Evolutionary conservation across 2,888 invertebrate species (phyloP).

Genomic region (Zhengitettix transpicula): DNA sequence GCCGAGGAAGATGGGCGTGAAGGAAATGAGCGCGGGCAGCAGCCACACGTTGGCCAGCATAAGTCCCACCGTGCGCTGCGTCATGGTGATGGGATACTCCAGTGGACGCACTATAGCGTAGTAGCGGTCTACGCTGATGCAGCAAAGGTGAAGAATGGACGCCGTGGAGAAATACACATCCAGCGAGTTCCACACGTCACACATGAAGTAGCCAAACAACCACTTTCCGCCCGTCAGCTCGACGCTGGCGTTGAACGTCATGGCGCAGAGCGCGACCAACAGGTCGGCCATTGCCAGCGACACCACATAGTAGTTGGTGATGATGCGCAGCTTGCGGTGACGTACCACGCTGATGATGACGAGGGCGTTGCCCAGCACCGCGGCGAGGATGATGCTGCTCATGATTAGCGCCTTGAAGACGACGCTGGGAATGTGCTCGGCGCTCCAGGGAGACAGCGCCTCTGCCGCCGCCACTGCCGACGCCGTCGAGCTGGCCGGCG

Average conservation of each 20-base stretch:
- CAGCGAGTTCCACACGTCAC: constrained; percentile 86
- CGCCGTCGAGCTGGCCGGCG: constrained; percentile 14
- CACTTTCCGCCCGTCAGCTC: constrained; percentile 67
- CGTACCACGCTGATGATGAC: constrained; percentile 73
- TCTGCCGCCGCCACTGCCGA: constrained; percentile 14
- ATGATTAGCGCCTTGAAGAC: constrained; percentile 55
- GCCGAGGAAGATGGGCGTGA: constrained; percentile 86
- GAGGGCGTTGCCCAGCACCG: constrained; percentile 79
- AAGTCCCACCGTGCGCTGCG: constrained; percentile 58
- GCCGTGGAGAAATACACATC: constrained; percentile 89
- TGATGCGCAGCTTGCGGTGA: constrained; percentile 65
- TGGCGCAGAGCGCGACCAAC: constrained; percentile 78
- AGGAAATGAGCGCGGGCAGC: constrained; percentile 79
- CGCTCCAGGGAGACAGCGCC: not conserved
- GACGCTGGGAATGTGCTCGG: constrained; percentile 2
- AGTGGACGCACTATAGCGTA: constrained; percentile 87
- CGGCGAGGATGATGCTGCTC: constrained; percentile 73
- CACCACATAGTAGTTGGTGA: constrained; percentile 92
- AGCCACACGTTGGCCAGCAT: constrained; percentile 86
- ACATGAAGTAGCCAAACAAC: constrained; percentile 80
- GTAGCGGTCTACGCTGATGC: constrained; percentile 60
- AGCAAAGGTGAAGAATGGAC: constrained; percentile 82
- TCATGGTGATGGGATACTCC: constrained; percentile 88
- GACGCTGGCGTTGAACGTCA: constrained; percentile 86
- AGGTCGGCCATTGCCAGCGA: constrained; percentile 88